A percentile compares a stretch with the other conserved stretches of the same genome.
Conservation (phyloP, 92 coral and sea anemone genomes). For the Porites divaricata region DNA sequence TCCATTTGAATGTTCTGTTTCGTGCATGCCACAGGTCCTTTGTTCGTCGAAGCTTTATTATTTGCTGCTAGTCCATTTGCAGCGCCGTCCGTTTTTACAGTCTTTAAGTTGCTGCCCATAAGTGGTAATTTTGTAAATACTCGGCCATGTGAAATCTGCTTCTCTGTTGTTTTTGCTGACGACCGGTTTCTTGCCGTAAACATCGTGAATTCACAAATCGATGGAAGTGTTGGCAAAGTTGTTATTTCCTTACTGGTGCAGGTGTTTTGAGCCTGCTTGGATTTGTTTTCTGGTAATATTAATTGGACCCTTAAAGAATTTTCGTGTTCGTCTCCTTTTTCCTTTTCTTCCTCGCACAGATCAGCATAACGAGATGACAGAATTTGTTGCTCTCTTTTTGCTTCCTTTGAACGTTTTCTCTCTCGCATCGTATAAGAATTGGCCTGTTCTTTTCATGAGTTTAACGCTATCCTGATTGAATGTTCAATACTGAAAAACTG, state of each 20-base stretch:
- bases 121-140: conserved; percentile 35
- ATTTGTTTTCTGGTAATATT: conserved; percentile 55
- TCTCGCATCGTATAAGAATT: conserved; percentile 1
- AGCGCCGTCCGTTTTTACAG: not conserved
- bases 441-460: not conserved
- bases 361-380: not conserved
- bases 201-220: conserved; percentile 83
- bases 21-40: conserved; percentile 55
- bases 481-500: conserved; percentile 10
- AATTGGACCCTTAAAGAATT: conserved; percentile 55
- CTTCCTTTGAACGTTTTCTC: conserved; percentile 8
- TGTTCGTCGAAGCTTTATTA: conserved; percentile 7
- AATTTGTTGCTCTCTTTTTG: not conserved
- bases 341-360: not conserved
- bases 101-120: not conserved
- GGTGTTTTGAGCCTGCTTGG: conserved; percentile 23
- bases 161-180: conserved; percentile 9
- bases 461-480: conserved; percentile 6
- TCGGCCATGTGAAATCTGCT: conserved; percentile 11
- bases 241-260: conserved; percentile 11
- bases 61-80: not conserved
- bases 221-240: conserved; percentile 63
- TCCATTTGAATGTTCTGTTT: conserved; percentile 71
- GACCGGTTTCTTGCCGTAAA: conserved; percentile 41
- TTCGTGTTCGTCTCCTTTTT: not conserved